Conservation (phyloP, 2,113 vertebrate genomes). For the Micronycteris hirsuta region DNA sequence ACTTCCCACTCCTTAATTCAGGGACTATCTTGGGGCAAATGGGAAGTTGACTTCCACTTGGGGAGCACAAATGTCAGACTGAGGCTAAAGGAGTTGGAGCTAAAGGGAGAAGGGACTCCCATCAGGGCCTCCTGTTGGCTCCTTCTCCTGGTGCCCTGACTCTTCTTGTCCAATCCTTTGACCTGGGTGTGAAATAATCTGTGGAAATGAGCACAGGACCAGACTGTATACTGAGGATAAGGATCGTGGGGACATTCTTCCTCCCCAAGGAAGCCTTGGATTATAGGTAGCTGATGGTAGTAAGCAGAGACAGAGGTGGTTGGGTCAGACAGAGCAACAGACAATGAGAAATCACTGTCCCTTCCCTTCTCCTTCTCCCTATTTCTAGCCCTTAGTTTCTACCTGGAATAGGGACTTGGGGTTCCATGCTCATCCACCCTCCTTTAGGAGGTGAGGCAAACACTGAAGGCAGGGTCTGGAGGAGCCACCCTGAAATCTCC, state of each 20-base stretch:
- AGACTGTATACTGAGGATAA: background rate
- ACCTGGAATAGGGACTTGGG: background rate
- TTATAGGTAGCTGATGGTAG: background rate
- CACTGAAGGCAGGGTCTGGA: background rate
- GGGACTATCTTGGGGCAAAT: background rate
- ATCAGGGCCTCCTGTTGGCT: background rate
- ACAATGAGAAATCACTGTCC: background rate
- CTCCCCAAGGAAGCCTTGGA: background rate
- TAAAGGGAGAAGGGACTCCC: background rate
- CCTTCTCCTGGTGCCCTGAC: background rate
- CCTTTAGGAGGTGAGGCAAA: background rate
- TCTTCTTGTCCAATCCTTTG: background rate
- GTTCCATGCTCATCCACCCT: background rate
- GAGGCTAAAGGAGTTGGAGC: background rate
- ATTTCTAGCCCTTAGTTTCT: background rate
- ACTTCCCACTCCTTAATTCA: background rate
- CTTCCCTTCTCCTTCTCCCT: background rate
- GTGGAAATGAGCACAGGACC: background rate
- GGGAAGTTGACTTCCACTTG: background rate
- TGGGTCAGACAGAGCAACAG: background rate
- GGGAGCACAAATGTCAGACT: background rate
- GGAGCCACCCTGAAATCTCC: background rate
- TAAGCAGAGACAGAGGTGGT: background rate
- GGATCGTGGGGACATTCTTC: background rate
- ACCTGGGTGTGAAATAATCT: background rate